Evolutionary conservation across 2,888 invertebrate genomes (phyloP), one percentile per base, ranked within the genome.

Genomic region (Yponomeuta cagnagella): DNA sequence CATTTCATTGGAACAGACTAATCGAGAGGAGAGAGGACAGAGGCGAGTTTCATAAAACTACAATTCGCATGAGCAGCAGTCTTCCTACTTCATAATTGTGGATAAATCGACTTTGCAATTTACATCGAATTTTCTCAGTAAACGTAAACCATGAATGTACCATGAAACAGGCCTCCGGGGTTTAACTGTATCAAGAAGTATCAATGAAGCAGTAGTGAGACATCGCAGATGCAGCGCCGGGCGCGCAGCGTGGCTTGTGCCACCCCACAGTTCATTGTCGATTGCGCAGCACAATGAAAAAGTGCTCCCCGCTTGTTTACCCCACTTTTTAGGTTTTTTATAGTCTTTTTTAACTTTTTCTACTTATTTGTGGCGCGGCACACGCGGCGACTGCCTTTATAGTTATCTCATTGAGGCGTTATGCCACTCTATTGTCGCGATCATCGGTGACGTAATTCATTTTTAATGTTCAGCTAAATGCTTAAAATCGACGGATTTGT

Each of bases 251-350:
- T 77, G 80, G 80, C 86, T 84, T 82, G 82, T 76, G 82, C 82
- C 88, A 84, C 89, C 89, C 89, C 77, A 81, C 82, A 77, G 82
- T 79, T 80, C 78, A 84, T 84, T 84, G 85, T 85, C 79, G 81
- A 77, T 75, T 75, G 76, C 77, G 73, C 77, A 70, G 74, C 77
- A 83, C 79, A 89, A 90, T 90, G 33, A 70, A 70, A 71, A 91
- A 89, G 86, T 82, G 77, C 82, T 78, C 81, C 82, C 88, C 84
- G 86, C 88, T 90, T 91, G 89, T 92, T 91, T 91, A 91, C 90
- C 87, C 88, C 90, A 89, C 86, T 89, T 91, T 91, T 90, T 90
- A 89, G 83, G 82, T 90, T 92, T 90, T 89, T 86, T 88, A 79
- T 82, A 66, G 85, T 86, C 82, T 84, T 86, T 85, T 87, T 86